phyloP scores from a whole-genome alignment of 2,113 vertebrate species.

The Chionis minor region DNA sequence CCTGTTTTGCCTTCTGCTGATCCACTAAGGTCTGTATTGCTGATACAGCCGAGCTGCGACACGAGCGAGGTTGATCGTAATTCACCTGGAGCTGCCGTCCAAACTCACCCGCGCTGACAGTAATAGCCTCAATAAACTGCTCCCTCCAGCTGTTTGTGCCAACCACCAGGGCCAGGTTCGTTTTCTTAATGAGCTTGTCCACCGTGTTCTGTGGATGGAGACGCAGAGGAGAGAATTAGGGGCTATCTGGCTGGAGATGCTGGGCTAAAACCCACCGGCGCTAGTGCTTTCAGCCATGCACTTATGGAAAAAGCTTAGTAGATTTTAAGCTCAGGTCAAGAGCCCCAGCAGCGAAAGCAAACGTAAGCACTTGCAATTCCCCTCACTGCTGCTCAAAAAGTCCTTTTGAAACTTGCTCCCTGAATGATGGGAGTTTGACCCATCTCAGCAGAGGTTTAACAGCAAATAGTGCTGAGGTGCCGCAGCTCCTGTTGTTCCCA shows the following conservation, averaged over 20 bases:
- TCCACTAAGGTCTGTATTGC: not conserved
- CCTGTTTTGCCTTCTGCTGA: not conserved
- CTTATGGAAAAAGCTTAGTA: not conserved
- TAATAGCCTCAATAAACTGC: slow-evolving; percentile 94
- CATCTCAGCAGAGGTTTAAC: not conserved
- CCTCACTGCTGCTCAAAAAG: not conserved
- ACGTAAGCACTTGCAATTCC: not conserved
- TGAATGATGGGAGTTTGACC: not conserved
- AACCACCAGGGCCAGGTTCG: slow-evolving; percentile 93
- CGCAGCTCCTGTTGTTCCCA: not conserved
- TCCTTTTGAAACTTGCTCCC: not conserved
- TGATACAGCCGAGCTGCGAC: not conserved
- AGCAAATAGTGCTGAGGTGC: not conserved
- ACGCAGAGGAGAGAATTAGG: not conserved
- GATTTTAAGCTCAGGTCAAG: slow-evolving; percentile 32
- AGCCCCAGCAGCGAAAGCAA: not conserved
- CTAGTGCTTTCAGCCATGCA: not conserved
- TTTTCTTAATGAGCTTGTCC: slow-evolving; percentile 98
- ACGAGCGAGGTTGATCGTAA: not conserved
- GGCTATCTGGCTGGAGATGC: not conserved
- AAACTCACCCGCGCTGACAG: slow-evolving; percentile 93
- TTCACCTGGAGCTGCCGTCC: not conserved
- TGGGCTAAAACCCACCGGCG: not conserved
- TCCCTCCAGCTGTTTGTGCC: slow-evolving; percentile 98
- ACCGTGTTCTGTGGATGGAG: slow-evolving; percentile 85